phyloP scores from a whole-genome alignment of 2,797 vertebrate genomes.

The Myripristis murdjan region DNA sequence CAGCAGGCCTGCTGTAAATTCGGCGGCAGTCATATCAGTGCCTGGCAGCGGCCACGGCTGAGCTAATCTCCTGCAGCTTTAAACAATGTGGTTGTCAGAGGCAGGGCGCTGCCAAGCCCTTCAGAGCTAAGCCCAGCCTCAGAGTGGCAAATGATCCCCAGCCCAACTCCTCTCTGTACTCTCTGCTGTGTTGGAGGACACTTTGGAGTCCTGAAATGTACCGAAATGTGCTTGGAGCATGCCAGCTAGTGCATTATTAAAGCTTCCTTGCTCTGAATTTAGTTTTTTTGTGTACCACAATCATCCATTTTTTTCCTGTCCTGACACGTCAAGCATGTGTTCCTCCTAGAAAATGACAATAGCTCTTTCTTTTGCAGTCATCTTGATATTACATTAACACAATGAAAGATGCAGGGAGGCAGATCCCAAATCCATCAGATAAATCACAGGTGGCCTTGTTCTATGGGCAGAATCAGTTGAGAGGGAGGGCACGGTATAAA shows the following conservation, averaged over 20 bases:
- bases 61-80: conserved; percentile 75
- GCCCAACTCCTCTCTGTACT: conserved; percentile 34
- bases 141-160: conserved; percentile 52
- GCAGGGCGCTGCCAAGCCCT: conserved; percentile 48
- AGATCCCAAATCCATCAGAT: conserved; percentile 52
- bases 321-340: conserved; percentile 36
- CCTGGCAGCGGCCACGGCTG: conserved; percentile 56
- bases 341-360: not conserved
- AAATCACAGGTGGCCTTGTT: conserved; percentile 44
- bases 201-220: conserved; percentile 35
- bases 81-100: conserved; percentile 73
- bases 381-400: conserved; percentile 22
- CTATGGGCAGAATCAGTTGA: conserved; percentile 41
- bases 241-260: conserved; percentile 10
- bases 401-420: conserved; percentile 35
- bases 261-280: conserved; percentile 5
- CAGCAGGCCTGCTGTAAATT: conserved; percentile 49
- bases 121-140: conserved; percentile 47
- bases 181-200: conserved; percentile 37
- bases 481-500: conserved; percentile 54
- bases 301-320: conserved; percentile 6
- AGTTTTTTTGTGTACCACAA: not conserved
- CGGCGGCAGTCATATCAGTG: conserved; percentile 66
- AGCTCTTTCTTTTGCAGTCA: not conserved
- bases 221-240: conserved; percentile 34